A percentile compares a stretch with the other conserved stretches of the same genome.
phyloP scores from a whole-genome alignment of 2,797 vertebrate species.

The Petrocephalus sullivani region DNA sequence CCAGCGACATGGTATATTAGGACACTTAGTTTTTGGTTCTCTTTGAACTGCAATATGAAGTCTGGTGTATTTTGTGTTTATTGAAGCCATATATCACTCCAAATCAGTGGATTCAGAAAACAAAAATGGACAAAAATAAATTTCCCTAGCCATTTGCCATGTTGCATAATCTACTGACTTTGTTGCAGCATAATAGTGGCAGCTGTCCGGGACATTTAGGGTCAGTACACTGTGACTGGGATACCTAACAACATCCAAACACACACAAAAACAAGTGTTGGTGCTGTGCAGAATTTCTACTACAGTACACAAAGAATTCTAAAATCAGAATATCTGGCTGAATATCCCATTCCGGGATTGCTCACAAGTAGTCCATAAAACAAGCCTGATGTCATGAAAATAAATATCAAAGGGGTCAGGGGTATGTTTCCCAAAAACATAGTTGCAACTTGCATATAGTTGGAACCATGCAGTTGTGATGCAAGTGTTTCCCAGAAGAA shows the following conservation, averaged over 20 bases:
- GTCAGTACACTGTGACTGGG: background rate
- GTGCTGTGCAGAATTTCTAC: background rate
- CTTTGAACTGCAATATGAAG: background rate
- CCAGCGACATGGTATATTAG: background rate
- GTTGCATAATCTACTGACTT: background rate
- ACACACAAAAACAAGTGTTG: background rate
- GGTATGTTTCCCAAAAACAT: too few relatives aligned
- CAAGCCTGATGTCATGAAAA: too few relatives aligned
- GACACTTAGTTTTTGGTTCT: background rate
- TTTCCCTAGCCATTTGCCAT: background rate
- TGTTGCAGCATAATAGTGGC: background rate
- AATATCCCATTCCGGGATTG: too few relatives aligned
- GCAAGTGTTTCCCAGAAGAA: background rate
- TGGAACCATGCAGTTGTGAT: background rate
- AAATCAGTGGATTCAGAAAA: background rate
- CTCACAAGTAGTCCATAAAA: too few relatives aligned
- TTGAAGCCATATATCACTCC: background rate
- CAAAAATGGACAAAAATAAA: background rate
- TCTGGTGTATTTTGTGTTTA: background rate
- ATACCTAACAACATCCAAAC: background rate
- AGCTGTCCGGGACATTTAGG: background rate
- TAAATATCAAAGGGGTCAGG: too few relatives aligned
- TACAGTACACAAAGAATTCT: too few relatives aligned
- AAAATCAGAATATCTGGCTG: too few relatives aligned
- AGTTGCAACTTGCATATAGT: too few relatives aligned